Conservation (phyloP, 2,113 vertebrate genomes). For the Egretta garzetta region DNA sequence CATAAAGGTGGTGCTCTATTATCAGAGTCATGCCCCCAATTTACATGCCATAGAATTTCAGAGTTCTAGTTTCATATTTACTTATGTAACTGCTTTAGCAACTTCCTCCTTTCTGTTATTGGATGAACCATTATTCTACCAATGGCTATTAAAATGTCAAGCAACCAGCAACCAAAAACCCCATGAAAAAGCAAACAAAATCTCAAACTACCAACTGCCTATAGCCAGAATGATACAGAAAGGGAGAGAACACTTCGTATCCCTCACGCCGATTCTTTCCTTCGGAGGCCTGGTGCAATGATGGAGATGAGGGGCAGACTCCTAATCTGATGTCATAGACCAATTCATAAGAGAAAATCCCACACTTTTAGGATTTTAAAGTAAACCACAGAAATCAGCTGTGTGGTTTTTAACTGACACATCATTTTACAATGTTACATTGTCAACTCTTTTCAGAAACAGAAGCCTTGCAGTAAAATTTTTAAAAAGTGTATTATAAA, state of each 20-base stretch:
- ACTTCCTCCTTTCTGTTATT: background rate
- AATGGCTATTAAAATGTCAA: background rate
- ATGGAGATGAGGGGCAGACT: background rate
- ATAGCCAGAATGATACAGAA: background rate
- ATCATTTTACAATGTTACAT: background rate
- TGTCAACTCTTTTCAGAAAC: background rate
- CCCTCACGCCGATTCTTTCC: rapidly evolving
- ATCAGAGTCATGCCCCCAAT: background rate
- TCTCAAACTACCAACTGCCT: background rate
- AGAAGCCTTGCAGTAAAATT: background rate
- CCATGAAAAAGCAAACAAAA: background rate
- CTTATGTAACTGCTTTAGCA: background rate
- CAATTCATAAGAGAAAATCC: background rate
- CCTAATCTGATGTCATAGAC: rapidly evolving
- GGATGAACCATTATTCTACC: background rate
- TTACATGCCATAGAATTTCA: background rate
- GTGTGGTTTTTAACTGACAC: background rate
- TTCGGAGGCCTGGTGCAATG: background rate
- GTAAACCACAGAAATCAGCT: background rate
- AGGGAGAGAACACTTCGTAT: background rate
- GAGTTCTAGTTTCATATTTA: background rate
- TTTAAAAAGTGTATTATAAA: background rate
- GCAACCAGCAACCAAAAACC: background rate
- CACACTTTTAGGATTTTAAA: background rate
- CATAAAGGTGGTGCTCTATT: background rate